These are phyloP conservation scores for Thunnus thynnus DNA, from an alignment of 2,113 vertebrate species.

Conservation along the genomic window DNA sequence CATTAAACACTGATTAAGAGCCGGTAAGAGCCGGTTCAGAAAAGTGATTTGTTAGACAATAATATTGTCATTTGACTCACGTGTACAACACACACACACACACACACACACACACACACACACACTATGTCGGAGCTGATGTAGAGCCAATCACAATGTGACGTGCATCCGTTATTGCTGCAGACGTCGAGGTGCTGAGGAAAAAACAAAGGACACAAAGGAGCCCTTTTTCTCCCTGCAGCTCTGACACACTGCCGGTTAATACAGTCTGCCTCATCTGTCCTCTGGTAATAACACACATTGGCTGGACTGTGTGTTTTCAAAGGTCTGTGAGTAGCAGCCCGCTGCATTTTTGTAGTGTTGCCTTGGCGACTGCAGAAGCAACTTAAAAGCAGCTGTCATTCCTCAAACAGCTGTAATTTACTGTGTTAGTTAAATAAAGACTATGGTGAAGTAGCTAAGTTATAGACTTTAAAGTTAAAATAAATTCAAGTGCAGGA, in stretches of 20 bases:
- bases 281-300: conserved; percentile 11
- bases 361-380: conserved; percentile 30
- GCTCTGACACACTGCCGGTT: conserved; percentile 35
- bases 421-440: conserved; percentile 26
- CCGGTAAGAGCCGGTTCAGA: conserved; percentile 11
- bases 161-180: conserved; percentile 29
- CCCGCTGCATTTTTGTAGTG: conserved; percentile 7
- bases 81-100: not conserved
- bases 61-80: conserved; percentile 44
- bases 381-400: conserved; percentile 31
- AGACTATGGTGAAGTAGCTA: not conserved
- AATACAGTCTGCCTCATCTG: conserved; percentile 46
- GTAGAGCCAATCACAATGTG: conserved; percentile 25
- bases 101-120: conserved; percentile 14
- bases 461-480: not conserved
- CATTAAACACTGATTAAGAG: conserved; percentile 60
- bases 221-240: conserved; percentile 48
- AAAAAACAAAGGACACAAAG: conserved; percentile 57
- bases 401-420: conserved; percentile 40
- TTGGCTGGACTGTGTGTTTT: conserved; percentile 32
- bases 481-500: not conserved
- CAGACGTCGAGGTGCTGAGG: conserved; percentile 37
- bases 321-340: conserved; percentile 6
- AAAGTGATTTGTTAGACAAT: conserved; percentile 19
- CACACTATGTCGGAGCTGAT: conserved; percentile 15